Base-by-base conservation (phyloP, 2,888 invertebrate species). In the Eueremaeus valkanovi region DNA sequence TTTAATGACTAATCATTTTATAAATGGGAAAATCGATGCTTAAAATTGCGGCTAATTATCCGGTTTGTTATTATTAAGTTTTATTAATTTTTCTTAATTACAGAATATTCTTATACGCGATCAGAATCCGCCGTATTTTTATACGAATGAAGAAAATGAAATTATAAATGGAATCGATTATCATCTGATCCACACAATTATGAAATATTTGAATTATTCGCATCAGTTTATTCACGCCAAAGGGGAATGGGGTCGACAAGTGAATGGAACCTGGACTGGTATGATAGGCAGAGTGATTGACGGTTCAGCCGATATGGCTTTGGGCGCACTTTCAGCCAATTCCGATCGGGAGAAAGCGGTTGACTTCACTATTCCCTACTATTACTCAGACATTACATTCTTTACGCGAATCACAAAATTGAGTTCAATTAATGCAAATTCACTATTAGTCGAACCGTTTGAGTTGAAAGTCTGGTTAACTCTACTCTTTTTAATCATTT, bases 301-400 rank as follows among this genome's bases (percentile, higher is more conserved):
- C 21, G 3, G n/a, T 36, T 36, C 66, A n/a, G 33, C 66, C 1
- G n/a, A 66, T 21, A 36, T 66, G 1, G 66, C 66, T 3, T 21
- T 66, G 66, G 66, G 66, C 36, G 66, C 31, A n/a, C 66, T 66
- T 18, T 33, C 66, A 9, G 33, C 66, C 21, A 11, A 66, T 36
- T n/a, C 33, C 1, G 36, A 36, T 1, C 27, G 66, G 3, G 21
- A 33, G 11, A 8, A n/a, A n/a, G 66, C 36, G 36, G 66, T 66
- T 5, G 66, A 66, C 66, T 66, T 66, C n/a, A 66, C 66, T 1
- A 40, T 31, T 36, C 66, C 66, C 18, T 66, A 66, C 36, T 66
- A n/a, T 21, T 66, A 66, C n/a, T 36, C 66, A 1, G 66, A 66
- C n/a, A 66, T 66, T n/a, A 66, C 66, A n/a, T 66, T 66, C 27